These are phyloP conservation scores for Dryobota labecula DNA, from an alignment of 2,888 invertebrate genomes.

Conservation along the genomic window DNA sequence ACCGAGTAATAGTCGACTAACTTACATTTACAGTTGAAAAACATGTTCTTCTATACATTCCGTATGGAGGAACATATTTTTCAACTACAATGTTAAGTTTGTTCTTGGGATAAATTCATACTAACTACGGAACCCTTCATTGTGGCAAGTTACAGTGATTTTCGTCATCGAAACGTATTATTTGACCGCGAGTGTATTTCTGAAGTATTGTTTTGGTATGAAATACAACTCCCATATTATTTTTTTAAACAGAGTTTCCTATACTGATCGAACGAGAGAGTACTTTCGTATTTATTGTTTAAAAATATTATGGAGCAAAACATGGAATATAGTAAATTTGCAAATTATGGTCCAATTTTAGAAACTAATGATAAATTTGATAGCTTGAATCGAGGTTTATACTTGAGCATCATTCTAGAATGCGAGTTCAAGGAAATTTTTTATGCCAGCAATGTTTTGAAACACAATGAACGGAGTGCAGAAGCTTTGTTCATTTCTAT, in stretches of 20 bases:
- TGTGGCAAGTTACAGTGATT: no score
- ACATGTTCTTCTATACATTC: no score
- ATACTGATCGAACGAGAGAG: neutral
- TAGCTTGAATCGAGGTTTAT: neutral
- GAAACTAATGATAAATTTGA: neutral
- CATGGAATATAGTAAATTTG: neutral
- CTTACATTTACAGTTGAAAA: no score
- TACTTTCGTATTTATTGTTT: neutral
- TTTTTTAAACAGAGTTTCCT: neutral
- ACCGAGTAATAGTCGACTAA: no score
- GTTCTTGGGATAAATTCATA: no score
- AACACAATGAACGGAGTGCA: neutral
- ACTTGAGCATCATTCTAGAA: neutral
- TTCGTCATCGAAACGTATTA: no score
- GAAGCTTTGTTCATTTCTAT: constrained; percentile 1
- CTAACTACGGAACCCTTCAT: no score
- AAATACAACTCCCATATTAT: neutral
- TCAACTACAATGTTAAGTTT: no score
- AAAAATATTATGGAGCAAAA: neutral
- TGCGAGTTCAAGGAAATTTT: neutral
- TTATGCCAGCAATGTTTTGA: neutral
- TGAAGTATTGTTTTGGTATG: constrained; percentile 1
- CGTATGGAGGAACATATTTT: no score
- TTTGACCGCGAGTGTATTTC: no score
- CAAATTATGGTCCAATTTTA: neutral